Conservation (phyloP, 1,140 invertebrate species). For the Marisa cornuarietis region DNA sequence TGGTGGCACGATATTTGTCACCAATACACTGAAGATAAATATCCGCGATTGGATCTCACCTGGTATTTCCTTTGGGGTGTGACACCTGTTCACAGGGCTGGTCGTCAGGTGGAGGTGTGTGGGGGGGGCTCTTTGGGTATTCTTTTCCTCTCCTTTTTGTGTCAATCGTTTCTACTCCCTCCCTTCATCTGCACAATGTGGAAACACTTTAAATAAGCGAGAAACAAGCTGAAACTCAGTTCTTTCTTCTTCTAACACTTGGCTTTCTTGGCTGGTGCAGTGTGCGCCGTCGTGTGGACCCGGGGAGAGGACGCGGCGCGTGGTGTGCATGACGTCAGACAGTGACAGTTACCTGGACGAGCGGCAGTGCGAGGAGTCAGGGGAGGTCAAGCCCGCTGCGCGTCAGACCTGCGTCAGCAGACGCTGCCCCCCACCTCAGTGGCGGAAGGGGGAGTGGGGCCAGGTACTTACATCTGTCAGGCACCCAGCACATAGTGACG, state of each 20-base stretch:
- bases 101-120: too few species aligned
- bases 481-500: too few species aligned
- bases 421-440: conserved; percentile 72
- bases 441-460: conserved; percentile 71
- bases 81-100: too few species aligned
- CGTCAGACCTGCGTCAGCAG: conserved; percentile 69
- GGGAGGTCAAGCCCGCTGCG: conserved; percentile 65
- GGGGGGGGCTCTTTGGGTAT: too few species aligned
- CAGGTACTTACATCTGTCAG: conserved; percentile 64
- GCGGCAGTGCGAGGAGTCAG: conserved; percentile 64
- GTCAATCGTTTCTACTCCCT: too few species aligned
- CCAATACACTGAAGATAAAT: too few species aligned
- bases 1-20: too few species aligned
- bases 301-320: conserved; percentile 76
- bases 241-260: background rate
- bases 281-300: conserved; percentile 84
- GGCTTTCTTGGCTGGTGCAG: conserved; percentile 65
- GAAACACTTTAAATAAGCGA: too few species aligned
- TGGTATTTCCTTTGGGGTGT: too few species aligned
- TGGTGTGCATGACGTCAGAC: conserved; percentile 70
- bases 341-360: conserved; percentile 42
- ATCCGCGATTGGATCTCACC: too few species aligned
- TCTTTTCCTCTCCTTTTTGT: too few species aligned
- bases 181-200: too few species aligned
- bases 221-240: background rate